Evolutionary conservation across 2,888 invertebrate species (phyloP).

Genomic region (Laothoe populi): DNA sequence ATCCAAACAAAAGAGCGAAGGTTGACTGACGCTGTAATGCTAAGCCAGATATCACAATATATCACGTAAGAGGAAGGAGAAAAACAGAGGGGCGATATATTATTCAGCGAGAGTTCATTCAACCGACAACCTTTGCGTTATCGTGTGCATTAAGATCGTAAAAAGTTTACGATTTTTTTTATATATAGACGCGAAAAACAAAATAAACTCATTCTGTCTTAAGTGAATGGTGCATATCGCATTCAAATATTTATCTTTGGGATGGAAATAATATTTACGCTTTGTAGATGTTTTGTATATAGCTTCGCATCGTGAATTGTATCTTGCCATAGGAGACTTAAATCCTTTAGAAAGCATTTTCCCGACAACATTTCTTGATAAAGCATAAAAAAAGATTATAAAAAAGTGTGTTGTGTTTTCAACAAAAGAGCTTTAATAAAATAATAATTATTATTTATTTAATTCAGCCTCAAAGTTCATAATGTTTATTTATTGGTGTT

Average conservation of each 20-base stretch:
- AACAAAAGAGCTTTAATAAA: no score
- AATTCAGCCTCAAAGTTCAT: no score
- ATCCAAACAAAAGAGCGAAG: background rate
- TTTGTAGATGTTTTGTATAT: no score
- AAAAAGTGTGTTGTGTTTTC: no score
- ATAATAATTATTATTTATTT: no score
- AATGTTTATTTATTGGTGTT: no score
- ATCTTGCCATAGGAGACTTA: no score
- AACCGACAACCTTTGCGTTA: slow-evolving; percentile 26
- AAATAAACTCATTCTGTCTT: slow-evolving; percentile 1
- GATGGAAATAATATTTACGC: no score
- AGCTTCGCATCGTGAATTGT: no score
- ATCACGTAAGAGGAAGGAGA: slow-evolving; percentile 5
- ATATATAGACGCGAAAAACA: background rate
- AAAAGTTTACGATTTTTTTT: slow-evolving; percentile 26
- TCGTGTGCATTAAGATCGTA: slow-evolving; percentile 24
- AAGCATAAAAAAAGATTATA: no score
- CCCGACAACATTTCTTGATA: no score
- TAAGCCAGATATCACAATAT: background rate
- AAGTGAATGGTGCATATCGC: background rate
- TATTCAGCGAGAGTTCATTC: slow-evolving; percentile 10
- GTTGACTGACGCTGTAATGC: background rate
- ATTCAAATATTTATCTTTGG: background rate
- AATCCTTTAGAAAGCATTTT: no score
- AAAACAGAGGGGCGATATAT: background rate